Evolutionary conservation across 2,113 vertebrate species (phyloP).

Genomic region (Microcebus jonahi): DNA sequence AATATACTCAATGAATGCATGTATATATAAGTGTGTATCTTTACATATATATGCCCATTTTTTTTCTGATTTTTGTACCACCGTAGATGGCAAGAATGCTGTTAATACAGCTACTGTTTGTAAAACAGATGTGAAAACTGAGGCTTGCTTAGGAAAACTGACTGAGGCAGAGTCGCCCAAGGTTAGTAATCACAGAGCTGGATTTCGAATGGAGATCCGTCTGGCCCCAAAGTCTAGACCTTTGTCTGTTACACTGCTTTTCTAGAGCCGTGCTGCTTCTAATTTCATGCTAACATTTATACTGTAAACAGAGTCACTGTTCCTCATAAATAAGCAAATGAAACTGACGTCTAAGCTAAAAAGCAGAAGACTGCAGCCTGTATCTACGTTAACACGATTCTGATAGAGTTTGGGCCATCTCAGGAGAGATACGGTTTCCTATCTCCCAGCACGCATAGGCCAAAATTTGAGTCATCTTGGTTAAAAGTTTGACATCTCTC

Average conservation of each 20-base stretch:
- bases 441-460: background rate
- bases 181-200: fast-evolving
- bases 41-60: background rate
- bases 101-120: background rate
- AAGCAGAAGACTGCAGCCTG: background rate
- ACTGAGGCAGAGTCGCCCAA: background rate
- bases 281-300: background rate
- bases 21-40: too few species aligned
- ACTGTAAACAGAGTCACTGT: conserved; percentile 15
- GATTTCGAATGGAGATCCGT: background rate
- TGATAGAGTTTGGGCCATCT: background rate
- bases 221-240: background rate
- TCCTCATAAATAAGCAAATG: conserved; percentile 33
- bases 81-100: background rate
- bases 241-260: background rate
- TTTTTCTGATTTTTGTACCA: background rate
- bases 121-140: background rate
- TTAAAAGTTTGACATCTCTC: background rate
- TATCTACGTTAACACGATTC: background rate
- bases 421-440: background rate
- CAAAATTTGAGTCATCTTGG: background rate
- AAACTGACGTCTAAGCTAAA: background rate
- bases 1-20: background rate
- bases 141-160: background rate
- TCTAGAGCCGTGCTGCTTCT: background rate